phyloP scores from a whole-genome alignment of 37 sponge, comb jelly and placozoan genomes.

The Spongilla lacustris region DNA sequence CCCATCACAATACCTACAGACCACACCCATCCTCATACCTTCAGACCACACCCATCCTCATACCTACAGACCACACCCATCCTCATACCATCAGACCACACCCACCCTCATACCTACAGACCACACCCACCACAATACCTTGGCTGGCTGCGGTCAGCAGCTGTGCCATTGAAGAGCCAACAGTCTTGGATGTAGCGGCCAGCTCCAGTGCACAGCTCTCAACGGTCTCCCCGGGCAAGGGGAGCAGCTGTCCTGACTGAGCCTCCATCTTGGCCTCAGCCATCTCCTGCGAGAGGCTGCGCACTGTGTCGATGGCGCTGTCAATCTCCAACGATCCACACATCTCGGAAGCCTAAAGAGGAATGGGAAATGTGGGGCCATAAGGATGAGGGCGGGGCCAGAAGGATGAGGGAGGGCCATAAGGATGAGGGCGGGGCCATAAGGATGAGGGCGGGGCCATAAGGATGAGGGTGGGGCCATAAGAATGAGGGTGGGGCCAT shows the following conservation, averaged over 20 bases:
- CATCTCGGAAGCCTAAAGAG: slow-evolving; percentile 81
- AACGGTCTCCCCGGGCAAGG: slow-evolving; percentile 80
- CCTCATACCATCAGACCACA: too few relatives aligned
- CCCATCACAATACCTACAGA: too few relatives aligned
- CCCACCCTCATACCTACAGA: neutral
- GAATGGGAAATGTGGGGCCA: neutral
- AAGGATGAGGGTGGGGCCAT: neutral
- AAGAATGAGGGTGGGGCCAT: too few relatives aligned
- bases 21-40: too few relatives aligned
- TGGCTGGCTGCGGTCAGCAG: slow-evolving; percentile 97
- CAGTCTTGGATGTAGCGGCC: slow-evolving; percentile 90
- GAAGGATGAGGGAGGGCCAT: neutral
- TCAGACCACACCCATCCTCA: too few relatives aligned
- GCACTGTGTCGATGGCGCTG: slow-evolving; percentile 84
- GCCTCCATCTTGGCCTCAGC: slow-evolving; percentile 65
- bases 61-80: too few relatives aligned
- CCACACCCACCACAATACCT: slow-evolving; percentile 4
- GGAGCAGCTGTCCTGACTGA: slow-evolving; percentile 55
- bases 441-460: neutral
- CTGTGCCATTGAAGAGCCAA: slow-evolving; percentile 99
- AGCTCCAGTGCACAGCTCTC: slow-evolving; percentile 92
- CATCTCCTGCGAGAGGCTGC: slow-evolving; percentile 57
- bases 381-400: neutral
- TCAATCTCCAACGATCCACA: slow-evolving; percentile 94
- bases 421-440: too few relatives aligned